phyloP scores from a whole-genome alignment of 2,113 vertebrate species.

The Pycnonotus jocosus region DNA sequence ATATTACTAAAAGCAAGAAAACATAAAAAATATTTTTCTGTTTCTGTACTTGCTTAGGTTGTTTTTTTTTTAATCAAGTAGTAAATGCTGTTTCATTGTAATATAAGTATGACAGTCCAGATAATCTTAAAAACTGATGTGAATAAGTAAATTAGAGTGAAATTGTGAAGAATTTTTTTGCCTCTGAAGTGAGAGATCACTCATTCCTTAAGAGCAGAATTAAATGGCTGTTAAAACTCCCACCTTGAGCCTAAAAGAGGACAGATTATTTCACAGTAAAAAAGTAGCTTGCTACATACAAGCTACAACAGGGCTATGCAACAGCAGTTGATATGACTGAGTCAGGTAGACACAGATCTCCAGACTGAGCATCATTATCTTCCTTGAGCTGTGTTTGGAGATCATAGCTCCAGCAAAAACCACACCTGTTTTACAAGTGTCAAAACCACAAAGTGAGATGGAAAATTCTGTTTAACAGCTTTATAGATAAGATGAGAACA shows the following conservation, averaged over 20 bases:
- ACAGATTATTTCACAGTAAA: neutral
- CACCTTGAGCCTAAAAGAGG: neutral
- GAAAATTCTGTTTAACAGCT: constrained; percentile 16
- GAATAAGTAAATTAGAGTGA: neutral
- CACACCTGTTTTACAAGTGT: neutral
- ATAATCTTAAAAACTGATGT: neutral
- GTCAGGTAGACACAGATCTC: neutral
- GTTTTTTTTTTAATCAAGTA: neutral
- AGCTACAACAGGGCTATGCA: neutral
- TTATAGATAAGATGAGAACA: neutral
- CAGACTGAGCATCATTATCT: neutral
- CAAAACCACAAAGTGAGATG: neutral
- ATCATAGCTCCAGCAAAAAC: neutral
- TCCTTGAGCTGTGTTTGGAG: neutral
- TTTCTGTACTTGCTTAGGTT: neutral
- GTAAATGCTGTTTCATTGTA: neutral
- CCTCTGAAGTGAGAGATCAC: neutral
- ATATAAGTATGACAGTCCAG: neutral
- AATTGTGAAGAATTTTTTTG: neutral
- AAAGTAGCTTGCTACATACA: neutral
- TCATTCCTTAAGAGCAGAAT: neutral
- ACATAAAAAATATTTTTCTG: neutral
- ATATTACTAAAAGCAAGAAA: neutral
- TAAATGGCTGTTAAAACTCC: neutral
- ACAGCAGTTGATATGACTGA: fast-evolving